Base-by-base conservation (phyloP, 2,113 vertebrate species). In the Pica pica region DNA sequence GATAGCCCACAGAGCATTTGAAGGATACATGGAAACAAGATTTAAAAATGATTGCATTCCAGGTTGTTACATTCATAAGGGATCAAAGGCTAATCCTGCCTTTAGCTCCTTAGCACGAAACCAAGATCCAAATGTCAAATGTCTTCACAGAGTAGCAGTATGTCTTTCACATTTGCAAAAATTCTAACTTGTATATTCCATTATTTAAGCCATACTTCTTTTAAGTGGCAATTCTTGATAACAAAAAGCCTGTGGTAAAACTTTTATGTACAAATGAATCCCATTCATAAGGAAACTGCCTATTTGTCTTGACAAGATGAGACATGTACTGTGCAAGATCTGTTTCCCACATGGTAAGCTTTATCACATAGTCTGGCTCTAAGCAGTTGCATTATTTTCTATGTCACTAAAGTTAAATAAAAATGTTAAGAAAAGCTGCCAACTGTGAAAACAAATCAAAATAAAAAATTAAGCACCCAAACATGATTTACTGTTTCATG, bases 31-130 rank as follows among this genome's bases (percentile, higher is more conserved):
- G 6, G 59, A 95, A 91, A 90, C 16, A 84, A 89, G 73, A 90
- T 93, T 89, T 77, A 1, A 59, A 90, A 85, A 77, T 37, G 0
- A 90, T 86, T 91, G 24, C 65, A 63, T 89, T 87, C n/a, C 46
- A 52, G 10, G 56, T 83, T 94, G 44, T 74, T 92, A 24, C 31
- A 93, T 87, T 90, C 57, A 70, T 90, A 91, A 80, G 33, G 27
- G 50, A 95, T 94, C 84, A 94, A 83, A 95, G 71, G 35, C 76
- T 97, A 96, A 97, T 91, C 79, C 81, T 74, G 18, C 33, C 59
- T 87, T 95, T 74, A 90, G 73, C 63, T 65, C 42, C 57, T 73
- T 59, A 82, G 61, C 89, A 70, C 83, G 70, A 83, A 87, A 67
- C 41, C 46, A 49, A 71, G 42, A 73, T 56, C 59, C 57, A 94